Evolutionary conservation across 2,113 vertebrate species (phyloP).

Genomic region (Clarias batrachus): DNA sequence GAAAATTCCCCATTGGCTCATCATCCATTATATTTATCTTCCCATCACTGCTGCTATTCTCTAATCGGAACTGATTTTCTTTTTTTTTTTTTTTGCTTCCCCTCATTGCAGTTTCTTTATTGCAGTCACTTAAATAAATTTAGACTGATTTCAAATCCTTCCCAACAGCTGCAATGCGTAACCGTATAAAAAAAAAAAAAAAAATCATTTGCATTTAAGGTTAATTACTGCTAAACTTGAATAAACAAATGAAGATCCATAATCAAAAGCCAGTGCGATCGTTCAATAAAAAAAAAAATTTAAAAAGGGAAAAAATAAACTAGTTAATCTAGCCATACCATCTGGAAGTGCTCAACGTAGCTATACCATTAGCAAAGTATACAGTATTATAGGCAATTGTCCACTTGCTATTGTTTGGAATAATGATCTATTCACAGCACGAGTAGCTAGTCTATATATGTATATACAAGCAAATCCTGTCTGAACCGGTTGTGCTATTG

Average conservation of each 20-base stretch:
- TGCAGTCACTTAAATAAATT: constrained; percentile 19
- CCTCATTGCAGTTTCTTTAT: background rate
- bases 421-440: constrained; percentile 13
- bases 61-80: constrained; percentile 3
- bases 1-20: background rate
- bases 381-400: constrained; percentile 16
- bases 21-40: constrained; percentile 24
- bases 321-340: background rate
- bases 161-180: constrained; percentile 6
- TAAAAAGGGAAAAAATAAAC: background rate
- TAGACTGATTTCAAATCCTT: constrained; percentile 19
- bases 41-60: constrained; percentile 20
- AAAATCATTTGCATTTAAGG: constrained; percentile 30
- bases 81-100: background rate
- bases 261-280: background rate
- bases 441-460: background rate
- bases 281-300: constrained; percentile 20
- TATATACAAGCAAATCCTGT: background rate
- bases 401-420: constrained; percentile 27
- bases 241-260: constrained; percentile 28
- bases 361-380: constrained; percentile 1
- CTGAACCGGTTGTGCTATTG: constrained; percentile 1
- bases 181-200: constrained; percentile 24
- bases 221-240: constrained; percentile 43
- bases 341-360: constrained; percentile 15